Conservation (phyloP, 1,140 invertebrate species). For the Odontomachus brunneus region DNA sequence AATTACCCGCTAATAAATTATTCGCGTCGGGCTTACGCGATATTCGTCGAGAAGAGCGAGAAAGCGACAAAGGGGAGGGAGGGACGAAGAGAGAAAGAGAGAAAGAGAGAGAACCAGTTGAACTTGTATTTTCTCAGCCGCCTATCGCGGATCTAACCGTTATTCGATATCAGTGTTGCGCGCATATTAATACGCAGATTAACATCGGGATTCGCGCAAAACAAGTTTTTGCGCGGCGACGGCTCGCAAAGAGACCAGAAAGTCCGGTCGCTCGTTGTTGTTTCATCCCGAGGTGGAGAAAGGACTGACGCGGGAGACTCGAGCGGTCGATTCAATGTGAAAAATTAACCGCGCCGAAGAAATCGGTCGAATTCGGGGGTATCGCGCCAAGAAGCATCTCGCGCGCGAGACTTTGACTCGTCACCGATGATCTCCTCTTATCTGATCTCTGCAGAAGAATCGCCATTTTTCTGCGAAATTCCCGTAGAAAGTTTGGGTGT, state of each 20-base stretch:
- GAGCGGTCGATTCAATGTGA: neutral
- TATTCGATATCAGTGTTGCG: conserved; percentile 49
- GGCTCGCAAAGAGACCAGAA: conserved; percentile 38
- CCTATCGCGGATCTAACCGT: conserved; percentile 47
- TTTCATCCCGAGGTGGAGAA: neutral
- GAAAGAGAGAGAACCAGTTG: conserved; percentile 30
- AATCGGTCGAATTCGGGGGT: no score
- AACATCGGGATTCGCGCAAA: conserved; percentile 43
- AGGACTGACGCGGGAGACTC: neutral
- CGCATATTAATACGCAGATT: conserved; percentile 43
- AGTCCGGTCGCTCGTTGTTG: conserved; percentile 7
- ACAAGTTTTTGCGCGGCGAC: conserved; percentile 27
- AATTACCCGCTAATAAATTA: conserved; percentile 66
- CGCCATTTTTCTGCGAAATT: no score
- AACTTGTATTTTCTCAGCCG: conserved; percentile 45
- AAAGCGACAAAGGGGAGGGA: neutral
- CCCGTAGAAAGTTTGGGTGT: no score
- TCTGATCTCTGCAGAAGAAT: no score
- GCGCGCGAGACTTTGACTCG: neutral
- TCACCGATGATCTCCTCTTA: conserved; percentile 20
- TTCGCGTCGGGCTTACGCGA: conserved; percentile 27
- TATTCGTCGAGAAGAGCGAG: conserved; percentile 44
- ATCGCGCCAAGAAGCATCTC: no score
- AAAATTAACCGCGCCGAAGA: neutral
- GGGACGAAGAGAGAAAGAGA: neutral